Evolutionary conservation across 2,888 invertebrate genomes (phyloP).

Genomic region (Hirudinaria manillensis): DNA sequence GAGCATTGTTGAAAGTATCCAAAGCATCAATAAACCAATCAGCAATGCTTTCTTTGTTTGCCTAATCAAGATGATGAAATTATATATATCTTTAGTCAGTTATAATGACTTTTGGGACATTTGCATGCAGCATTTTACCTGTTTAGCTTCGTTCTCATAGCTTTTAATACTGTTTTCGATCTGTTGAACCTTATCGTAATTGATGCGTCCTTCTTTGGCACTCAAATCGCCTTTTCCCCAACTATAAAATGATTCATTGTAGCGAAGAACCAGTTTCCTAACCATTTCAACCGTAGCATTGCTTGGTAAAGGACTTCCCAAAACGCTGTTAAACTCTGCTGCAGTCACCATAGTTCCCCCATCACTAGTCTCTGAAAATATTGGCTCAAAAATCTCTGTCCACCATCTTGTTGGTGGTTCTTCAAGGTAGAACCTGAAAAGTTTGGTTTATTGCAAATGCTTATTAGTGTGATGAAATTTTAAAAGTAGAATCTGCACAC

Average conservation of each 20-base stretch:
- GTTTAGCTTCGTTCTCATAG: conserved; percentile 23
- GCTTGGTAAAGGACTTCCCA: conserved; percentile 27
- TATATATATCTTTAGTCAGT: too few species aligned
- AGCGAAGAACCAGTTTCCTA: conserved; percentile 36
- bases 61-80: not conserved
- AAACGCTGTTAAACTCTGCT: conserved; percentile 21
- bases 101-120: not conserved
- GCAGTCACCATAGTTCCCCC: conserved; percentile 26
- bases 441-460: not conserved
- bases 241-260: conserved; percentile 39
- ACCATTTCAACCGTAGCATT: conserved; percentile 31
- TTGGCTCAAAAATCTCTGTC: conserved; percentile 26
- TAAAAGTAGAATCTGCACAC: not conserved
- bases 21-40: conserved; percentile 38
- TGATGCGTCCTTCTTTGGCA: conserved; percentile 13
- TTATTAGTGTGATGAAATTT: not conserved
- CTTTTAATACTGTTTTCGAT: not conserved
- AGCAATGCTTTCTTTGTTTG: conserved; percentile 34
- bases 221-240: conserved; percentile 31
- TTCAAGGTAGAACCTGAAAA: conserved; percentile 12
- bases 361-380: conserved; percentile 29
- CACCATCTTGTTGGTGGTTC: conserved; percentile 29
- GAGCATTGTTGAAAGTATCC: conserved; percentile 36
- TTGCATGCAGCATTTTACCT: not conserved
- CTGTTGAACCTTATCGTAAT: not conserved